Evolutionary conservation across 2,797 vertebrate species (phyloP).

Genomic region (Phoxinus dragarum): DNA sequence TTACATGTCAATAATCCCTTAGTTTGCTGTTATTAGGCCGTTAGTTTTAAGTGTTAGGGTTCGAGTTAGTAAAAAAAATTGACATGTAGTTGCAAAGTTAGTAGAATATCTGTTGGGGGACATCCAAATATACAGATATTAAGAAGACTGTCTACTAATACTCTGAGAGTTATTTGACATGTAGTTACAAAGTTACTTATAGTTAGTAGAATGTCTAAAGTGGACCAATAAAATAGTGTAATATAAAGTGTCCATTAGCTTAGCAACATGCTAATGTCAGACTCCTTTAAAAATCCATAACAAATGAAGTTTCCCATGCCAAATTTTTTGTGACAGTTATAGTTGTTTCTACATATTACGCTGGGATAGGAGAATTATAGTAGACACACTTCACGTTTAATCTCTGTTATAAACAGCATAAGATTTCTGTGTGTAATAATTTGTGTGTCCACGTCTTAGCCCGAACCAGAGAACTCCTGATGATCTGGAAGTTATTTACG

Average conservation of each 20-base stretch:
- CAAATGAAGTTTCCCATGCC: not conserved
- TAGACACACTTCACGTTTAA: not conserved
- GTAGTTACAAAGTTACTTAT: not conserved
- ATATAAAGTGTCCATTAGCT: not conserved
- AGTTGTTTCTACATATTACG: not conserved
- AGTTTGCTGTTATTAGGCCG: too few relatives aligned
- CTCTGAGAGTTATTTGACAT: not conserved
- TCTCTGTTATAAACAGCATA: not conserved
- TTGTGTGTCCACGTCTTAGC: constrained; percentile 67
- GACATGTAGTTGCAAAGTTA: too few relatives aligned
- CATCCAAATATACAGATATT: not conserved
- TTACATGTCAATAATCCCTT: not conserved
- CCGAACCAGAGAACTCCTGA: constrained; percentile 90
- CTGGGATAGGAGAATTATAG: not conserved
- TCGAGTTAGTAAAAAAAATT: too few relatives aligned
- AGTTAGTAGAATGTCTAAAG: not conserved
- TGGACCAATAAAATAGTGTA: not conserved
- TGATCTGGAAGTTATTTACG: constrained; percentile 94
- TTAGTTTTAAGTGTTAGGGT: too few relatives aligned
- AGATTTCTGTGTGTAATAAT: not conserved
- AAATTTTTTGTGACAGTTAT: not conserved
- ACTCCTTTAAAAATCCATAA: not conserved
- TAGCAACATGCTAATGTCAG: not conserved
- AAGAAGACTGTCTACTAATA: too few relatives aligned
- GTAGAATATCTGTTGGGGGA: not conserved